Base-by-base conservation (phyloP, 2,113 vertebrate species). In the Turnix velox region DNA sequence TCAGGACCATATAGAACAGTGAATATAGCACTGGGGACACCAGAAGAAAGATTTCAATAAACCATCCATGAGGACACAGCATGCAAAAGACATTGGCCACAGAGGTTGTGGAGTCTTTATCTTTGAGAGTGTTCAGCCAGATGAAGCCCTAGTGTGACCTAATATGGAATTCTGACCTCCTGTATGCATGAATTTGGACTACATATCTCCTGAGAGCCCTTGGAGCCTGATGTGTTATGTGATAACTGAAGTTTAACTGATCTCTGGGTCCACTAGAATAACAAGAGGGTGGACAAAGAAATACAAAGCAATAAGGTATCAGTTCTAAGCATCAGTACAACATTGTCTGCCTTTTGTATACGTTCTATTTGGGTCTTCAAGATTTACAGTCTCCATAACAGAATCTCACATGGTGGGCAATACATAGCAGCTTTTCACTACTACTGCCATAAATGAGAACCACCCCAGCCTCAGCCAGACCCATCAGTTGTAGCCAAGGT, bases 401-500 rank as follows among this genome's bases (percentile, higher is more conserved):
- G 40, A 92, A 93, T 88, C 69, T 55, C 45, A 45, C 39, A 37
- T 35, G 73, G 58, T 49, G 14, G 28, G 28, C 40, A 37, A 9
- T 59, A 40, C 25, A 45, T 22, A n/a, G 27, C 39, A 82, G 35
- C 57, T 89, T 90, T 90, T 52, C 75, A 43, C 33, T 39, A 27
- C 48, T 81, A 57, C 51, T 6, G 6, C 48, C 6, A 0, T 24
- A 4, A 9, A 35, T 9, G 52, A 68, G 84, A 65, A 37, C 12
- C 3, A 1, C n/a, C 11, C 8, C 4, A 35, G n/a, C 3, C 1
- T 0, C 5, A 22, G 33, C 27, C 28, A 77, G 45, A 82, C 40
- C 27, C 46, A 65, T 28, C 4, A 2, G 51, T 43, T 80, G n/a
- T 39, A 54, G 42, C 27, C 12, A 3, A 66, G 20, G 42, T 51